Evolutionary conservation across 2,888 invertebrate species (phyloP).

Genomic region (Bellardia pandia): DNA sequence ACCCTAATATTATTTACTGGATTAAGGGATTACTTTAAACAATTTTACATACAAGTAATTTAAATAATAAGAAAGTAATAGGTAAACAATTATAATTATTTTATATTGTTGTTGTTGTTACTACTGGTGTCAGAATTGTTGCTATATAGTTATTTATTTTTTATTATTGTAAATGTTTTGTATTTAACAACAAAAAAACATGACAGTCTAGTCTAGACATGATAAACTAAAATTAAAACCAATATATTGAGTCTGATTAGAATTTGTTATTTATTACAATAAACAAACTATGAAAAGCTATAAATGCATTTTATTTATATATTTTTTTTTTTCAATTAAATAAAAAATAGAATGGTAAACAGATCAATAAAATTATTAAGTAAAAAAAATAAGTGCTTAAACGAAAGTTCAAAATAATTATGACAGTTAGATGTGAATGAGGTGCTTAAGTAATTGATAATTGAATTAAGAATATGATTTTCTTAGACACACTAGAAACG

Average conservation of each 20-base stretch:
- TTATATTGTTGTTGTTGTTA: slow-evolving; percentile 1
- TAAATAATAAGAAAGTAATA: slow-evolving; percentile 6
- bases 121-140: neutral
- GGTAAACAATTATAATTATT: slow-evolving; percentile 13
- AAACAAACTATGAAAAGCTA: slow-evolving; percentile 13
- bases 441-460: neutral
- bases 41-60: neutral
- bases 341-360: slow-evolving; percentile 13
- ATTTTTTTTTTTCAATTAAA: neutral
- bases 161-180: slow-evolving; percentile 13
- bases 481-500: no score
- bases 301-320: slow-evolving; percentile 24
- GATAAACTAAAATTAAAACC: slow-evolving; percentile 38
- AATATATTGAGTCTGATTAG: slow-evolving; percentile 38
- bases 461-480: neutral
- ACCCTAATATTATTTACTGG: neutral
- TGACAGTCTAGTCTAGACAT: slow-evolving; percentile 57
- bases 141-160: neutral
- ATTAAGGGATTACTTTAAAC: neutral
- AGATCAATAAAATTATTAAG: neutral
- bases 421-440: neutral
- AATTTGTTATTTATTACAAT: slow-evolving; percentile 34
- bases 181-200: slow-evolving; percentile 10
- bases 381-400: neutral
- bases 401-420: slow-evolving; percentile 21